Conservation (phyloP, 2,113 vertebrate species). For the Elanus axillaris region DNA sequence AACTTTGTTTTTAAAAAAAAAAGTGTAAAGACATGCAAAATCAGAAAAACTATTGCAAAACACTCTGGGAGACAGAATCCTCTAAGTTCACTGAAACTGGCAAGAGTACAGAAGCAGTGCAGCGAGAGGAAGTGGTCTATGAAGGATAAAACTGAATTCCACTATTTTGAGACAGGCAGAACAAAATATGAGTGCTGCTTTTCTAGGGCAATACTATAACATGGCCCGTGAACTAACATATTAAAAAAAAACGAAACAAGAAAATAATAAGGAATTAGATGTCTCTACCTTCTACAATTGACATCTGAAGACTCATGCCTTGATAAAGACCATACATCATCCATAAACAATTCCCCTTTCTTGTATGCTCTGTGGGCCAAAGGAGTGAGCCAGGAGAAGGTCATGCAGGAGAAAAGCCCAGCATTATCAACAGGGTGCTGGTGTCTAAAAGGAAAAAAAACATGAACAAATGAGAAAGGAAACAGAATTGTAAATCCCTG, state of each 20-base stretch:
- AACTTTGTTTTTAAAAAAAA: not conserved
- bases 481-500: not conserved
- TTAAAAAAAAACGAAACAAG: not conserved
- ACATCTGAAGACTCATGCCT: conserved; percentile 83
- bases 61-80: not conserved
- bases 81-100: not conserved
- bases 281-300: conserved; percentile 85
- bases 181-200: not conserved
- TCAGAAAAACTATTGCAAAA: not conserved
- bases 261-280: not conserved
- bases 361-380: conserved; percentile 79
- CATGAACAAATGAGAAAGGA: not conserved
- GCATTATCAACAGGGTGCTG: conserved; percentile 89
- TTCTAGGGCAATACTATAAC: not conserved
- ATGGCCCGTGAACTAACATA: fast-evolving
- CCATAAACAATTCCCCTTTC: conserved; percentile 84
- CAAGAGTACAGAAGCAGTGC: not conserved
- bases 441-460: conserved; percentile 68
- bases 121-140: not conserved
- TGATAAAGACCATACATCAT: conserved; percentile 87
- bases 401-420: conserved; percentile 92
- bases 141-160: not conserved
- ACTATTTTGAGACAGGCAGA: not conserved
- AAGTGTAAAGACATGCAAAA: not conserved
- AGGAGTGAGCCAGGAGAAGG: conserved; percentile 90